Base-by-base conservation (phyloP, 2,113 vertebrate species). In the Cavia porcellus region DNA sequence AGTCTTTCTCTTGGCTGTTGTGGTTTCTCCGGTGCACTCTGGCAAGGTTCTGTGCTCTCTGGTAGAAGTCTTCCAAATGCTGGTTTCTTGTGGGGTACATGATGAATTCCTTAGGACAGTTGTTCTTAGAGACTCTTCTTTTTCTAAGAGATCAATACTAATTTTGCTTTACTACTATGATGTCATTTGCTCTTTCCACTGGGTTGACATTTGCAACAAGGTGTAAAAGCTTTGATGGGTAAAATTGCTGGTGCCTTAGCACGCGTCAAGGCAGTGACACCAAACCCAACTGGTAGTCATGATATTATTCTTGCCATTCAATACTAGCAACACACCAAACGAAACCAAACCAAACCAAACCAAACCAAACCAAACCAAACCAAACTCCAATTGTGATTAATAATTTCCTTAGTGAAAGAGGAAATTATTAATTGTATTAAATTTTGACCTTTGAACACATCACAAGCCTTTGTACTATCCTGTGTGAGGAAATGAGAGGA, bases 381-480 rank as follows among this genome's bases (percentile, higher is more conserved):
- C 12, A 79, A 47, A 92, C 62, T 83, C 22, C 59, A 95, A 50
- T 94, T 90, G 72, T 2, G 66, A 89, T 88, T 68, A 90, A 82
- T 35, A 90, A 61, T 90, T 61, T 64, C 57, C 35, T 94, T 86
- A 57, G 81, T 47, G 7, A 92, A 90, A 59, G 85, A 59, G 74
- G 95, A 85, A 93, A 90, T 55, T 10, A 92, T 35, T 87, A 94
- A 66, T 47, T 94, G 19, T 90, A 68, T 66, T 95, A 89, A 85
- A 64, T 86, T 75, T 62, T 95, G 88, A 77, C 52, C 77, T 95
- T 85, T 83, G 66, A 92, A 20, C 74, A 84, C 32, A 80, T 70
- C 24, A 30, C 42, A 77, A 45, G 47, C 14, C 75, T 91, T 96
- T 74, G 92, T 80, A 66, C 77, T 87, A 85, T 59, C 87, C 55